Evolutionary conservation across 2,113 vertebrate species (phyloP), one percentile per base, ranked within the genome.

Genomic region (Malurus alboscapulatus): DNA sequence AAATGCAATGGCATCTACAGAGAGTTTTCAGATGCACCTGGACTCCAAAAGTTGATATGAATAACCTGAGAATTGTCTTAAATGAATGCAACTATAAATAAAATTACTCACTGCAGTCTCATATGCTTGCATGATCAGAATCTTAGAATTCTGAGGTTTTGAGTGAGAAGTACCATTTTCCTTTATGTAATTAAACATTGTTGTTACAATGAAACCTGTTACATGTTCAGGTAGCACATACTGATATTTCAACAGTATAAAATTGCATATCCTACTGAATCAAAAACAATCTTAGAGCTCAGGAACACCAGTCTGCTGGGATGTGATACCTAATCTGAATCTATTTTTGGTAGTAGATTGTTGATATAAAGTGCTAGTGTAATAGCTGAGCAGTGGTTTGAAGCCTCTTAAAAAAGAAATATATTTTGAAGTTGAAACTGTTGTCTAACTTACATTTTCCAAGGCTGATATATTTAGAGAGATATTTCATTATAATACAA

Each of bases 351-450:
- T 95, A 74, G 57, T 73, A 90, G 38, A 47, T 77, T 81, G 73
- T 79, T 94, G 78, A 71, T 89, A 83, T 40, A 59, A 94, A 85
- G 73, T 90, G 81, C 34, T 51, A 90, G 40, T 9, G 6, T 83
- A 67, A 84, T 84, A 92, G 73, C n/a, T 91, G 85, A 92, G 72
- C 77, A 65, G 73, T 67, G 42, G 72, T 87, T 91, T 97, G 87
- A 92, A 95, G 83, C 53, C 71, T 79, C 68, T 89, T 71, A 63
- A 81, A 83, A 94, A 94, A 62, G 75, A 90, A 89, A 38, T 20
- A 21, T 22, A 32, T 59, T 87, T 42, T 9, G 36, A 93, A 83
- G 32, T 58, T 82, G 74, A 94, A 58, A 18, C 67, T 48, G 13
- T 93, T 61, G 30, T 40, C 62, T 84, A 92, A 84, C 81, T 89